Base-by-base conservation (phyloP, 2,797 vertebrate species). In the Sciaenops ocellatus region DNA sequence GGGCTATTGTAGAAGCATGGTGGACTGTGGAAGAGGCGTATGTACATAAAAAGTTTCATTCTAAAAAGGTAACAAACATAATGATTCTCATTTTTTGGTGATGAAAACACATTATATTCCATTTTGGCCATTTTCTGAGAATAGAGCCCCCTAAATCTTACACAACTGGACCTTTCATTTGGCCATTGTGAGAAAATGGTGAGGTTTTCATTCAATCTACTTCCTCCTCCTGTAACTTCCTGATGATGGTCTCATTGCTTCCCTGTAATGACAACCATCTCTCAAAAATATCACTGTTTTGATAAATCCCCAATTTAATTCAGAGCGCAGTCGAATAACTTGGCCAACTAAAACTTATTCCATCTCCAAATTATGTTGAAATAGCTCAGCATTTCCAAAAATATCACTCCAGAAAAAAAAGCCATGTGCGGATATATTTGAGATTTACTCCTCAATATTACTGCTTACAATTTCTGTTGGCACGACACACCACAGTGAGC, bases 401-500 rank as follows among this genome's bases (percentile, higher is more conserved):
- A 59, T 54, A 69, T 26, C 20, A 15, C 24, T 17, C 2, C 2
- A 28, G 17, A 17, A 66, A n/a, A n/a, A 57, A 13, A 46, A 65
- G 13, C 34, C 13, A 61, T 3, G 18, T 61, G 44, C n/a, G 69
- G 41, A 52, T 56, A 5, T 28, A 54, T 66, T 75, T 69, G 16
- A 62, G 17, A 41, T 50, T 56, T 26, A 46, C 68, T 46, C 12
- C 60, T 62, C 20, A 28, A 64, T 70, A 74, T 72, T 73, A 57
- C 30, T 69, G 63, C 64, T 72, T 28, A 30, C 60, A 38, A 76
- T 78, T 78, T 46, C 64, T 79, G 66, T 74, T 79, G 78, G 80
- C 85, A 79, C 26, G 26, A 26, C 56, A 89, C 87, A 89, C 84
- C 87, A 55, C 75, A 70, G 79, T 1, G 70, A 86, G 91, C 90